A percentile compares a stretch with the other conserved stretches of the same genome.
Evolutionary conservation across 1,140 invertebrate species (phyloP).

Genomic region (Lepidurus packardi): DNA sequence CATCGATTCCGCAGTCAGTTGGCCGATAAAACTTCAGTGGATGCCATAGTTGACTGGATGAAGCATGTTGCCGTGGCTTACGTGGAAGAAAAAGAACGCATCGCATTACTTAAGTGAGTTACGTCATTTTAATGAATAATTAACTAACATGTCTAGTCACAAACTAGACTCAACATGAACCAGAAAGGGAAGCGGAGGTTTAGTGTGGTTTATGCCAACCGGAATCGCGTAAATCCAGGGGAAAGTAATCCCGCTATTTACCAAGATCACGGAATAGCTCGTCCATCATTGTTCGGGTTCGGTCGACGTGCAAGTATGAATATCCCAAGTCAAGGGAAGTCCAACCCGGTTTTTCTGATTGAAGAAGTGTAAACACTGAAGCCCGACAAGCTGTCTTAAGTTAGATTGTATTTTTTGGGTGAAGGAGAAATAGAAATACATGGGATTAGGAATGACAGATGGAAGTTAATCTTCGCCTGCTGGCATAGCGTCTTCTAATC

Average conservation of each 20-base stretch:
- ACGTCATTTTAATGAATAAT: not conserved
- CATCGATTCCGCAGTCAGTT: not conserved
- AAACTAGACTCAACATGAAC: not conserved
- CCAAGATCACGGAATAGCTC: not conserved
- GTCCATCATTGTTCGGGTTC: not conserved
- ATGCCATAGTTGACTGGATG: conserved; percentile 1
- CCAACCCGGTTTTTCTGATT: not conserved
- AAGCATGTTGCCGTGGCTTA: not conserved
- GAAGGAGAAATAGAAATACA: conserved; percentile 36
- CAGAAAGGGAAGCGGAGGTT: not conserved
- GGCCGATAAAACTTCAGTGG: not conserved
- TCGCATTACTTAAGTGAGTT: not conserved
- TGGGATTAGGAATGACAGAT: not conserved
- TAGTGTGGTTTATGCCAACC: not conserved
- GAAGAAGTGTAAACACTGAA: not conserved
- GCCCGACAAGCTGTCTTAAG: not conserved
- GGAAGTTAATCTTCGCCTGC: conserved; percentile 87
- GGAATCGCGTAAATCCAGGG: not conserved
- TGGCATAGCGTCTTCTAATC: conserved; percentile 94
- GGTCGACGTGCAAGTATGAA: not conserved
- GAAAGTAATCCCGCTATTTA: not conserved
- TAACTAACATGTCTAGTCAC: not conserved
- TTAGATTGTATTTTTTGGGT: not conserved
- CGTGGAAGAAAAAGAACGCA: not conserved
- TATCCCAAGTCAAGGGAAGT: not conserved